Evolutionary conservation across 2,888 invertebrate genomes (phyloP), one percentile per base, ranked within the genome.

Genomic region (Teleiodes luculella): DNA sequence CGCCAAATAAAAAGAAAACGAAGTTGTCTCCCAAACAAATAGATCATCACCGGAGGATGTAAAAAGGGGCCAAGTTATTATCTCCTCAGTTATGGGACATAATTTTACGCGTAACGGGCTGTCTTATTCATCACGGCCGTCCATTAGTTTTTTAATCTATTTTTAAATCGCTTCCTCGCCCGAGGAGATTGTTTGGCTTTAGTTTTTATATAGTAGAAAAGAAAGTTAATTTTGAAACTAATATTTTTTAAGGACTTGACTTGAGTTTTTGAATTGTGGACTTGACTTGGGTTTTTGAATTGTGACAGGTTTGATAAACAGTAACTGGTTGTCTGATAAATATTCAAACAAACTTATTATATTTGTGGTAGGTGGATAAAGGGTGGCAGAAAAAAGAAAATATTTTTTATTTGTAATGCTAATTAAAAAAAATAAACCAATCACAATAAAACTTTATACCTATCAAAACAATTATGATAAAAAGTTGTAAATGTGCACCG

Each of bases 101-200:
- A 67, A 66, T 68, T 67, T 63, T 61, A 63, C 63, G 59, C 59
- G 57, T 59, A 65, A 58, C 64, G 57, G 60, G 61, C 59, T 60
- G 62, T 59, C 62, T 59, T 63, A 59, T 65, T 57, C 61, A 62
- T 64, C 63, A 62, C 45, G 53, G 53, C n/a, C 28, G 59, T 48
- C 53, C 58, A 66, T 66, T 65, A 63, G 61, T 64, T 61, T 65
- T 63, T 63, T 59, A 58, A 65, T 66, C 61, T 68, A 62, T 67
- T 68, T 66, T 65, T 65, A 64, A 63, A 67, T 56, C 60, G 57
- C 61, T 57, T 56, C 57, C 41, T 59, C 53, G 57, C 57, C 50
- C 20, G 33, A 45, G 55, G 46, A 43, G 55, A 36, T 53, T 41
- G 18, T 39, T 55, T 50, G 48, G 55, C 53, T 53, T 46, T 37